Percentiles rank a stretch among this genome's conserved stretches.
Conservation (phyloP, 2,113 vertebrate species). For the Elgaria multicarinata region DNA sequence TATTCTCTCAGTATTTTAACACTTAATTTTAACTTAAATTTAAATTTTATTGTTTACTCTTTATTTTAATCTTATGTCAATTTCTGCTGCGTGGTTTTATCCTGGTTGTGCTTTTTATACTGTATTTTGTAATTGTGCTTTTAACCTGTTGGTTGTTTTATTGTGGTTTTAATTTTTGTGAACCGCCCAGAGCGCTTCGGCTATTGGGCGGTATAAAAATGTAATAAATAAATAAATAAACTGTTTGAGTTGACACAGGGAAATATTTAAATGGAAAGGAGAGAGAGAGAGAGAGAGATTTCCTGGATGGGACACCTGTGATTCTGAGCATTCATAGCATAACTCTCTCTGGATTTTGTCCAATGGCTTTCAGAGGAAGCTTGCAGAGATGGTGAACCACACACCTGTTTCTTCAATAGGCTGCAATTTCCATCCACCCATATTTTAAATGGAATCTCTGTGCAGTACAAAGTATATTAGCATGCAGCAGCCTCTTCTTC, state of each 20-base stretch:
- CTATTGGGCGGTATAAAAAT: too few relatives aligned
- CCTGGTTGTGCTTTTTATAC: too few relatives aligned
- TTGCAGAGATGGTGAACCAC: neutral
- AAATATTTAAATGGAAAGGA: neutral
- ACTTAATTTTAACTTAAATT: too few relatives aligned
- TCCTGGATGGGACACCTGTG: neutral
- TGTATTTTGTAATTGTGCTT: too few relatives aligned
- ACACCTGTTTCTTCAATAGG: neutral
- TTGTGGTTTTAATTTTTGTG: too few relatives aligned
- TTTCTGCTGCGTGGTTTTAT: too few relatives aligned
- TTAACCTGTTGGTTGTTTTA: too few relatives aligned
- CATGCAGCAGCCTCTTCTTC: neutral
- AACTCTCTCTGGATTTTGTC: neutral
- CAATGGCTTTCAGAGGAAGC: neutral
- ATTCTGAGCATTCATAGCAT: neutral
- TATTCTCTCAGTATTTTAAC: too few relatives aligned
- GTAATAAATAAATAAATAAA: too few relatives aligned
- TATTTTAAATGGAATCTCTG: neutral
- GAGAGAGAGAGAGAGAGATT: neutral
- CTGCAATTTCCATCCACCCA: neutral
- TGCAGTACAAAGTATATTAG: slow-evolving; percentile 1
- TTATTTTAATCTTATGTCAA: too few relatives aligned
- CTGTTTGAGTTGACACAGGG: neutral
- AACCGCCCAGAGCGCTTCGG: too few relatives aligned
- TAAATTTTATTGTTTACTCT: too few relatives aligned